phyloP scores from a whole-genome alignment of 1,140 invertebrate species.

The Zaprionus ghesquierei region DNA sequence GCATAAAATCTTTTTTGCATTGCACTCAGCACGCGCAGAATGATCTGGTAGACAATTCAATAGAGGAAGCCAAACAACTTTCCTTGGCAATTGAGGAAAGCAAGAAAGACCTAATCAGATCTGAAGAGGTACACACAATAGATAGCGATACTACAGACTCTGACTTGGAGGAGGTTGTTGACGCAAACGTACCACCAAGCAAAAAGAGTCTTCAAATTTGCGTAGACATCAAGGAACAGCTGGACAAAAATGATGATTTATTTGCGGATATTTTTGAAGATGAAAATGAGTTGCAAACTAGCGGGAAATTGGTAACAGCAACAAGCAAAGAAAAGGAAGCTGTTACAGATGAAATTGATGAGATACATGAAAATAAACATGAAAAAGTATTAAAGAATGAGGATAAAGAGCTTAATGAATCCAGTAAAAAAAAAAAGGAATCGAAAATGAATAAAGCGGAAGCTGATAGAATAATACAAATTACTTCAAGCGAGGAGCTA shows the following conservation, averaged over 20 bases:
- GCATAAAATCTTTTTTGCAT: constrained; percentile 23
- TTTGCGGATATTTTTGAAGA: constrained; percentile 86
- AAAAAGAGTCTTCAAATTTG: constrained; percentile 70
- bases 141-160: constrained; percentile 47
- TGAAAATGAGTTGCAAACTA: constrained; percentile 19
- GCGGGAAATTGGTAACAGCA: constrained; percentile 10
- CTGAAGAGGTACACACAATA: constrained; percentile 5
- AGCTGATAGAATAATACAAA: constrained; percentile 23
- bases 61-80: constrained; percentile 48
- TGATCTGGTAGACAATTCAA: constrained; percentile 24
- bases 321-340: constrained; percentile 13
- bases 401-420: background rate
- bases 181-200: constrained; percentile 3
- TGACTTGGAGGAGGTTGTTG: constrained; percentile 29
- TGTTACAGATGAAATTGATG: background rate
- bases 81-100: constrained; percentile 48
- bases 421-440: background rate
- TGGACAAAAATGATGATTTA: constrained; percentile 85
- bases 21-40: background rate
- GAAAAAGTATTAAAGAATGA: background rate
- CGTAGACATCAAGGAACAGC: constrained; percentile 65
- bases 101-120: constrained; percentile 5
- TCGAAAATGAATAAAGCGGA: background rate
- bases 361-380: background rate
- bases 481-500: constrained; percentile 37